Conservation (phyloP, 2,888 invertebrate genomes). For the Nephrotoma guestfalica region DNA sequence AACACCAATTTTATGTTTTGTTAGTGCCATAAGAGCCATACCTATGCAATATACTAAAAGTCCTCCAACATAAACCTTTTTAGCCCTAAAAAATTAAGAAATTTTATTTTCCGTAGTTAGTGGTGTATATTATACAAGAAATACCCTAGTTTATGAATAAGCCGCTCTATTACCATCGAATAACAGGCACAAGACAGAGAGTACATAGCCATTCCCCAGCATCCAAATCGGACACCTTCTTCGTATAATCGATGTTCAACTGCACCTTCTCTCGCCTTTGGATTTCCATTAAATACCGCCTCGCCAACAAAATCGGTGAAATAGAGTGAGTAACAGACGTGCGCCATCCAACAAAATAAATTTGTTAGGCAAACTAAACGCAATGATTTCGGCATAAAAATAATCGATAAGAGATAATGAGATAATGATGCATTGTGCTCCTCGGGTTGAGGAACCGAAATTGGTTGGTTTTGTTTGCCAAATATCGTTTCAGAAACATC, state of each 20-base stretch:
- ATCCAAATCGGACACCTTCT: constrained; percentile 86
- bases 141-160: constrained; percentile 59
- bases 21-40: constrained; percentile 72
- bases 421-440: constrained; percentile 35
- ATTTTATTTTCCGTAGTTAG: not conserved
- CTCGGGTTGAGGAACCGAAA: not conserved
- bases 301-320: constrained; percentile 95
- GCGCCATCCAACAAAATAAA: constrained; percentile 96
- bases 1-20: constrained; percentile 62
- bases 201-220: constrained; percentile 94
- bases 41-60: constrained; percentile 77
- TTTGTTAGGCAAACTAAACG: constrained; percentile 82
- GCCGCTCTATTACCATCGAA: constrained; percentile 72
- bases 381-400: constrained; percentile 82
- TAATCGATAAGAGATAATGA: constrained; percentile 77
- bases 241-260: constrained; percentile 57
- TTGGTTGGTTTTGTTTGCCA: constrained; percentile 6
- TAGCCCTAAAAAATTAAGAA: constrained; percentile 47
- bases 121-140: constrained; percentile 11
- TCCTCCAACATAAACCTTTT: constrained; percentile 75
- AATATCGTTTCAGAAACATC: constrained; percentile 18
- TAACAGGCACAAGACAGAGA: constrained; percentile 91
- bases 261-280: constrained; percentile 57
- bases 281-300: constrained; percentile 76
- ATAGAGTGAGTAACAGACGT: constrained; percentile 91